Base-by-base conservation (phyloP, 2,888 invertebrate species). In the Opisthograptis luteolata region DNA sequence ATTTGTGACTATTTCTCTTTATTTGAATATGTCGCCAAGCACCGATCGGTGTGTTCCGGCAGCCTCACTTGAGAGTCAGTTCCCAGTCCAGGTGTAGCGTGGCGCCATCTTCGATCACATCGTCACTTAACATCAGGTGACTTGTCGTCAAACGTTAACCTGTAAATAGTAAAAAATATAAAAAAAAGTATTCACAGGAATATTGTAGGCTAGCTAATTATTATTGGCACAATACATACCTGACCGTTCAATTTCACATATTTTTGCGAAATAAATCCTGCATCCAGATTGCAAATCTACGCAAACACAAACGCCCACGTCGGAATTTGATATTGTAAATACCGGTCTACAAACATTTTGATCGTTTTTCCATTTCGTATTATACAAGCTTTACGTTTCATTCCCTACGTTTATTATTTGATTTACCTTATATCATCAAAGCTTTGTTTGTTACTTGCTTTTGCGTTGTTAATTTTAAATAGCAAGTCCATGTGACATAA, bases 321-420 rank as follows among this genome's bases (percentile, higher is more conserved):
- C 20, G 62, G 65, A 69, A 67, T 70, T 70, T 69, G 65, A 67
- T 73, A 72, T 69, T 72, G 64, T 67, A 66, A 71, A 70, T 64
- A 63, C 64, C 65, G 58, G 49, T 59, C 58, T 52, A 55, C 60
- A 68, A 72, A 70, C 65, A 65, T 60, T 65, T 69, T 66, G 66
- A 73, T 70, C 73, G 71, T 69, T 74, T 64, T 56, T 53, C 56
- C 66, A 62, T 60, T 56, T 52, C 56, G 56, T 55, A 69, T 72
- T 69, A 70, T 66, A 53, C 62, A 47, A 60, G 68, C 59, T 64
- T 64, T 65, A 63, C 58, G 60, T 65, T 66, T 62, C 55, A 60
- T 59, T 58, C 59, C 64, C 66, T 70, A 51, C 40, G 30, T 40
- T 44, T 50, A 68, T 70, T 68, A 73, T 73, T 75, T 49, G 48